Conservation (phyloP, 2,797 vertebrate species). For the Gallinago nigripennis region DNA sequence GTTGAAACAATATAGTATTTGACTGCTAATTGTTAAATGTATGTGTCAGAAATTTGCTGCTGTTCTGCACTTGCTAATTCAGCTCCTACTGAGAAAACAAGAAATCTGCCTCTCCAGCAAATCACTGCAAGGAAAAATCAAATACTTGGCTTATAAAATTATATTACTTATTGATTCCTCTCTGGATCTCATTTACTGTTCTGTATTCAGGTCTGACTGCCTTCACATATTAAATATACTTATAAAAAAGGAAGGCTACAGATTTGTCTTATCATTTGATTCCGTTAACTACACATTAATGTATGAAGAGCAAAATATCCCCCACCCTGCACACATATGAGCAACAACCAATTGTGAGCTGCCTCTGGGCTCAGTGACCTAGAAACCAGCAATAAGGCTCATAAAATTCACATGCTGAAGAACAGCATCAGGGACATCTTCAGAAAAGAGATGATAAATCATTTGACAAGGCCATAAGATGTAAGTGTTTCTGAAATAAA, state of each 20-base stretch:
- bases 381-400: constrained; percentile 53
- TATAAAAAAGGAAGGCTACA: background rate
- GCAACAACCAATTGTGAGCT: constrained; percentile 17
- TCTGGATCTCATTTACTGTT: background rate
- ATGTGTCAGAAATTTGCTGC: background rate
- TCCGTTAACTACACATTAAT: constrained; percentile 12
- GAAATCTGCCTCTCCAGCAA: background rate
- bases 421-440: constrained; percentile 41
- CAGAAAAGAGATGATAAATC: constrained; percentile 49
- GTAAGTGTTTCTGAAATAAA: constrained; percentile 32
- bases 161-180: background rate
- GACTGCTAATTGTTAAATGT: background rate
- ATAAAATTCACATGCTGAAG: constrained; percentile 64
- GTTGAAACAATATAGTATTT: background rate
- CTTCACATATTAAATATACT: background rate
- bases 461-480: constrained; percentile 55
- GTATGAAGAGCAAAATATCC: constrained; percentile 32
- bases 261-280: constrained; percentile 30
- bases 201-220: background rate
- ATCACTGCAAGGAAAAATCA: background rate
- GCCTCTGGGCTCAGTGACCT: constrained; percentile 62
- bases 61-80: background rate
- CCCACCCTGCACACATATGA: background rate
- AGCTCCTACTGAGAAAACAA: background rate
- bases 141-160: background rate